Evolutionary conservation across 2,888 invertebrate species (phyloP).

Genomic region (Helicoverpa assulta): DNA sequence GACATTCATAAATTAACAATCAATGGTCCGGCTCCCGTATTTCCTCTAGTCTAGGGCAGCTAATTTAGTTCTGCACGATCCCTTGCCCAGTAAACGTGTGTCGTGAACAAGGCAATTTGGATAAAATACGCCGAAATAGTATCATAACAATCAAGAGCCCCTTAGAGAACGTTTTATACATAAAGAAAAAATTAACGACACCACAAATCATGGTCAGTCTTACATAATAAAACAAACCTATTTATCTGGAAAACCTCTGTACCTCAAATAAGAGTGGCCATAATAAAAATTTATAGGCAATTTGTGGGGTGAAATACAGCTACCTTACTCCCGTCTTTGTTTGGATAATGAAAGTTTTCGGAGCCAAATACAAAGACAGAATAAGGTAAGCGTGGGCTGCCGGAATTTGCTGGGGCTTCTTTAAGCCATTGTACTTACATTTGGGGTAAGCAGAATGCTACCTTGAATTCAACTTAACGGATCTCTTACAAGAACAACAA

Average conservation of each 20-base stretch:
- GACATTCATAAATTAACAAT: too few relatives aligned
- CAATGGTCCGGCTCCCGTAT: too few relatives aligned
- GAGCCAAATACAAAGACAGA: conserved; percentile 66
- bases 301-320: conserved; percentile 84
- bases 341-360: conserved; percentile 84
- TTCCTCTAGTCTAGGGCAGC: too few relatives aligned
- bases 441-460: conserved; percentile 6
- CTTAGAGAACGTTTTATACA: conserved; percentile 40
- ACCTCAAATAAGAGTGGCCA: conserved; percentile 86
- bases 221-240: conserved; percentile 81
- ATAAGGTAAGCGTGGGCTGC: conserved; percentile 46
- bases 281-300: conserved; percentile 90
- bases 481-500: background rate
- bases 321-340: conserved; percentile 78
- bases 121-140: too few relatives aligned
- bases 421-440: conserved; percentile 23
- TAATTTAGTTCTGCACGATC: background rate
- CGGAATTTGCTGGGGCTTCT: conserved; percentile 31
- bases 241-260: conserved; percentile 84
- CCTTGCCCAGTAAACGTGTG: background rate
- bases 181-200: conserved; percentile 60
- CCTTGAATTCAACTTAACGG: background rate
- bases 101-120: too few relatives aligned
- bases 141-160: conserved; percentile 27
- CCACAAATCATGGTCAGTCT: conserved; percentile 76